phyloP scores from a whole-genome alignment of 1,140 invertebrate species.

The Popillia japonica region DNA sequence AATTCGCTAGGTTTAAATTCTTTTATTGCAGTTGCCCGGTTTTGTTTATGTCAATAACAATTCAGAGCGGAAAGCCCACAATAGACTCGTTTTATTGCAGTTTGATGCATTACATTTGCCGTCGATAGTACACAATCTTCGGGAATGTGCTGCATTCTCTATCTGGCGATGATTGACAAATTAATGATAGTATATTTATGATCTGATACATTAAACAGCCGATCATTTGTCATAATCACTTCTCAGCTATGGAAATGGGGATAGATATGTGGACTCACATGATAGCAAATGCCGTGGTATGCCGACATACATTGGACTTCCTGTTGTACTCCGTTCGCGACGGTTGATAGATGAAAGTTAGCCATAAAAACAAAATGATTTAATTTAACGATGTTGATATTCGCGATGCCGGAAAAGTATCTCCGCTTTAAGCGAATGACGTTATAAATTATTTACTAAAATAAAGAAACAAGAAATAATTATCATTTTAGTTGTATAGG shows the following conservation, averaged over 20 bases:
- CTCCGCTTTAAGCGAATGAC: not conserved
- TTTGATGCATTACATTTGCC: no score
- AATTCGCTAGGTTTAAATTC: no score
- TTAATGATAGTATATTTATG: slow-evolving; percentile 18
- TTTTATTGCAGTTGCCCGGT: no score
- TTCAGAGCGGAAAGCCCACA: no score
- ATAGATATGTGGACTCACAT: not conserved
- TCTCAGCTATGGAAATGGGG: not conserved
- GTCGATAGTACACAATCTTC: no score
- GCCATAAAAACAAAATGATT: no score
- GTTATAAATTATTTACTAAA: not conserved
- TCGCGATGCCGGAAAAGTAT: not conserved
- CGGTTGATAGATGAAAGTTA: no score
- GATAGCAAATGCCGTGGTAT: not conserved
- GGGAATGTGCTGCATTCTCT: not conserved
- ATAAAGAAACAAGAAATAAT: no score
- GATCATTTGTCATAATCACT: slow-evolving; percentile 20
- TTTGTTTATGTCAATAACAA: no score
- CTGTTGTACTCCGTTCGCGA: not conserved
- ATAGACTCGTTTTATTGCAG: no score
- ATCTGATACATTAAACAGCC: slow-evolving; percentile 21
- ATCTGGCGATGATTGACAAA: slow-evolving; percentile 18
- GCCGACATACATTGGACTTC: not conserved
- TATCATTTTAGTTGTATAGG: no score
- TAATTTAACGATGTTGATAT: not conserved